Base-by-base conservation (phyloP, 2,797 vertebrate genomes). In the Percopsis omiscomaycus region DNA sequence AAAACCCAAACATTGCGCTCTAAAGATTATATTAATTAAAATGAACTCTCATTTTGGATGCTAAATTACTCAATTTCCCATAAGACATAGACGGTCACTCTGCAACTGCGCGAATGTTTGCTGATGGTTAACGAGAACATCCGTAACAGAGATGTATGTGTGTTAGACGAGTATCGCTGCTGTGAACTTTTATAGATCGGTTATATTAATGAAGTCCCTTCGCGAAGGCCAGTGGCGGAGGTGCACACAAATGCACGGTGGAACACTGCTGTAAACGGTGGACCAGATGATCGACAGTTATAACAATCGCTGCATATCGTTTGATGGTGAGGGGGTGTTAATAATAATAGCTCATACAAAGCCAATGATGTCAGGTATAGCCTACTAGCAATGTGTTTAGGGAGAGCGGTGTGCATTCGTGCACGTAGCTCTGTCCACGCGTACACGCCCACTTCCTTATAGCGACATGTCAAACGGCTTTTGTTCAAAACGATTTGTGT, bases 61-160 rank as follows among this genome's bases (percentile, higher is more conserved):
- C 16, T 3, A 45, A 32, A 37, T 2, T 0, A 84, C 88, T 90
- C 73, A 42, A 72, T 82, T 46, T 80, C 89, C 89, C 88, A 80
- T 29, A 45, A 1, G 2, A 16, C n/a, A 11, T 59, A 66, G 6
- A 68, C 74, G 68, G 70, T 86, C 73, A 22, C 22, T 64, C 65
- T 67, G 51, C 58, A 69, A 55, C 68, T 76, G 79, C 58, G 61
- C 63, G 60, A 53, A 64, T 15, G 1, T 64, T 49, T 60, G 77
- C 72, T 58, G 84, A 84, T 79, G 62, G 77, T 42, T 30, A 83
- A 2, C 47, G 44, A 53, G 4, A 47, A 3, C 32, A 44, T 3
- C 1, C n/a, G 0, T 2, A 44, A 1, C 5, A 3, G 53, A 27
- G 16, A 3, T 61, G 16, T 2, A 3, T 47, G 37, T 14, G 14